A percentile compares a stretch with the other conserved stretches of the same genome.
Conservation (phyloP, 2,113 vertebrate genomes). For the Rhea americana region DNA sequence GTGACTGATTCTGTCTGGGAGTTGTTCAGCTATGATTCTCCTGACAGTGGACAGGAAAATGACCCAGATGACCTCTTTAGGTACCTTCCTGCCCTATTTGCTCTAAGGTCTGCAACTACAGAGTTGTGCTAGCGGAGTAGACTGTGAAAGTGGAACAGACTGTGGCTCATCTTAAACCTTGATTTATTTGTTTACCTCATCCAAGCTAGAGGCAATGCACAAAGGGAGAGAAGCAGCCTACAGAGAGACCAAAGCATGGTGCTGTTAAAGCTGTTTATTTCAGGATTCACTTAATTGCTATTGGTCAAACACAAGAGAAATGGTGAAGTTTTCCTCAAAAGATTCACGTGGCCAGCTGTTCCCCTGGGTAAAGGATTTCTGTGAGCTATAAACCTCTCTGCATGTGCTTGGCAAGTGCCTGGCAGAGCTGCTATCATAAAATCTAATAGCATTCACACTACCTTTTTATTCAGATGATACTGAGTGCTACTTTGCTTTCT, state of each 20-base stretch:
- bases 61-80: background rate
- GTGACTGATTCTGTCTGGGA: background rate
- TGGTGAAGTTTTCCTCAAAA: slow-evolving; percentile 2
- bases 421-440: slow-evolving; percentile 6
- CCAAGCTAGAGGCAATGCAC: background rate
- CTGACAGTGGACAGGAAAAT: background rate
- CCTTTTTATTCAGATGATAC: slow-evolving; percentile 18
- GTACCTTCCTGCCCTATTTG: background rate
- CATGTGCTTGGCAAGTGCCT: background rate
- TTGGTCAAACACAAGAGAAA: slow-evolving; percentile 11
- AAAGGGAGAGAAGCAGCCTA: background rate
- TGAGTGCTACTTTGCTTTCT: background rate
- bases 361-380: background rate
- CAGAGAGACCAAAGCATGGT: background rate
- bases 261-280: slow-evolving; percentile 23
- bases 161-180: background rate
- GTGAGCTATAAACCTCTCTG: background rate
- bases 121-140: background rate
- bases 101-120: background rate
- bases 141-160: background rate
- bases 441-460: slow-evolving; percentile 20
- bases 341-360: slow-evolving; percentile 1
- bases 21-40: background rate
- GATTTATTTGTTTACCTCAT: slow-evolving; percentile 42
- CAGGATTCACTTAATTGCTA: background rate